Evolutionary conservation across 2,113 vertebrate genomes (phyloP).

Genomic region (Pterocles burchelli): DNA sequence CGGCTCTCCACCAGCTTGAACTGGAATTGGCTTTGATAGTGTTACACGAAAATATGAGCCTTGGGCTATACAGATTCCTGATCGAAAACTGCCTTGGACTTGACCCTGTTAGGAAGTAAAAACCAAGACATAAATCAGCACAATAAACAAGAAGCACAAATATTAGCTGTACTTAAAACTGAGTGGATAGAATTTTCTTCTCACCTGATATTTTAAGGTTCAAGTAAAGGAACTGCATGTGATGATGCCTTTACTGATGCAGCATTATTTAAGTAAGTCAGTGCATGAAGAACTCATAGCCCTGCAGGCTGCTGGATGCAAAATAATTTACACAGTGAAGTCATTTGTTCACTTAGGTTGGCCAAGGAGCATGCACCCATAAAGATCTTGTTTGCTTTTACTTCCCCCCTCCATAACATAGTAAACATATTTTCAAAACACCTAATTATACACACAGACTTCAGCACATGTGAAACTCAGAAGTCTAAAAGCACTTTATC

Average conservation of each 20-base stretch:
- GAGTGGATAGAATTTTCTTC: background rate
- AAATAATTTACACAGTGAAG: background rate
- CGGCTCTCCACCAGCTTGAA: slow-evolving; percentile 97
- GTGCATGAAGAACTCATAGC: background rate
- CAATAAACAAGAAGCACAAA: background rate
- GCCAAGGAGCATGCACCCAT: background rate
- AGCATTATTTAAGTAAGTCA: background rate
- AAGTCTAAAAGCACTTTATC: background rate
- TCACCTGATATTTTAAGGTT: background rate
- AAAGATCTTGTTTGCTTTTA: background rate
- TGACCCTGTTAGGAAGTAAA: slow-evolving; percentile 82
- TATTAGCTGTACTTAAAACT: background rate
- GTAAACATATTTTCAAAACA: background rate
- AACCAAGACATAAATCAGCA: background rate
- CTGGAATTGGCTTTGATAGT: slow-evolving; percentile 86
- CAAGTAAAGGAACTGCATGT: background rate
- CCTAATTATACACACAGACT: background rate
- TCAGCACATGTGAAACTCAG: background rate
- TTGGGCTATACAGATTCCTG: slow-evolving; percentile 95
- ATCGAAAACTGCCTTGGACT: slow-evolving; percentile 93
- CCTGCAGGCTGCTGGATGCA: background rate
- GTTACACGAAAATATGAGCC: slow-evolving; percentile 91
- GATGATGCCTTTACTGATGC: background rate
- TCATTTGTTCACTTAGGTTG: background rate
- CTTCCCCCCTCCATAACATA: rapidly evolving